These are phyloP conservation scores for Ctenodactylus gundi DNA, from an alignment of 2,113 vertebrate genomes.

Conservation along the genomic window DNA sequence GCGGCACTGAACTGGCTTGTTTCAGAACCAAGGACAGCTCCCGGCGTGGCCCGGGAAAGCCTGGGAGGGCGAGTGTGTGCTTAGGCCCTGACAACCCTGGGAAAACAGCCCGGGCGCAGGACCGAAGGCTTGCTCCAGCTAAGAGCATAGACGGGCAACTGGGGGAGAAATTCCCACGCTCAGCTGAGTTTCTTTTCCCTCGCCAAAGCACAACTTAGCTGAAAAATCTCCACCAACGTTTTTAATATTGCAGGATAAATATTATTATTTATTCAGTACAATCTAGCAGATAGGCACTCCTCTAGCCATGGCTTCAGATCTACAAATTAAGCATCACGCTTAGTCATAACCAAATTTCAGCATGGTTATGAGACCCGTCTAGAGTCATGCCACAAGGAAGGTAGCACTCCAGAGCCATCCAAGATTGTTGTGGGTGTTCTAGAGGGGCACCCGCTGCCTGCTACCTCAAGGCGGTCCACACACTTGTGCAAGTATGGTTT, in stretches of 20 bases:
- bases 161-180: neutral
- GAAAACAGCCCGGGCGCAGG: neutral
- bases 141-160: neutral
- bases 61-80: neutral
- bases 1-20: neutral
- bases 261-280: neutral
- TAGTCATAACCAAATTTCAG: neutral
- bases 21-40: neutral
- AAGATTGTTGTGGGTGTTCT: neutral
- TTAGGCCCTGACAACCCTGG: accelerated
- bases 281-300: neutral
- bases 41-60: too few relatives aligned
- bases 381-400: neutral
- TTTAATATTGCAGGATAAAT: neutral
- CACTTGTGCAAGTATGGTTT: neutral
- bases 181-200: neutral
- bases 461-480: neutral
- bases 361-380: neutral
- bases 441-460: neutral
- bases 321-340: neutral
- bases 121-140: too few relatives aligned
- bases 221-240: neutral
- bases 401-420: neutral
- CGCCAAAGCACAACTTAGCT: neutral
- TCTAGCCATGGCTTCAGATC: neutral